These are phyloP conservation scores for Oligia strigilis DNA, from an alignment of 2,888 invertebrate species.

Conservation along the genomic window DNA sequence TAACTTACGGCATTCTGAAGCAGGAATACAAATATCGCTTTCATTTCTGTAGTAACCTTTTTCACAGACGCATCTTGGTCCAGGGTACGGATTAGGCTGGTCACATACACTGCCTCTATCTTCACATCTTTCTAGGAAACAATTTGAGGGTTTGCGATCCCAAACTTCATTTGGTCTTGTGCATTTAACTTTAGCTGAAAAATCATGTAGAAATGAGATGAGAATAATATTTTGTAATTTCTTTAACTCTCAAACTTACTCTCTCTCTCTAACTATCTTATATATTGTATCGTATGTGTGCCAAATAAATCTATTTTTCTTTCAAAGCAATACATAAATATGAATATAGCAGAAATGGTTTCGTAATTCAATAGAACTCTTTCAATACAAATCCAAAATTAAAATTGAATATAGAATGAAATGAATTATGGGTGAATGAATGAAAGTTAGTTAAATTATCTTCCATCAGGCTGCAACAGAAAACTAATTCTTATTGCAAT, in stretches of 20 bases:
- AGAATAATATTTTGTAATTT: no score
- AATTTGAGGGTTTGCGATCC: slow-evolving; percentile 66
- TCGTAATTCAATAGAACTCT: neutral
- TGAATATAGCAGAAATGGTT: neutral
- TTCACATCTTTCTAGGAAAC: slow-evolving; percentile 70
- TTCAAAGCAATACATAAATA: no score
- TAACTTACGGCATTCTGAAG: slow-evolving; percentile 69
- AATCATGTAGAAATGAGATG: slow-evolving; percentile 26
- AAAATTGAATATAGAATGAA: neutral
- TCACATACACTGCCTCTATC: slow-evolving; percentile 60
- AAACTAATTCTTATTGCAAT: neutral
- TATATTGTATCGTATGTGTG: no score
- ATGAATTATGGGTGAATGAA: neutral
- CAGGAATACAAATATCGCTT: slow-evolving; percentile 65
- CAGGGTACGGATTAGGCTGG: slow-evolving; percentile 23
- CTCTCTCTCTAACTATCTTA: no score
- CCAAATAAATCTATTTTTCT: no score
- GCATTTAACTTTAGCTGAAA: slow-evolving; percentile 73
- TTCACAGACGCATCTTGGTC: slow-evolving; percentile 67
- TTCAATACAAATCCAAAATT: neutral
- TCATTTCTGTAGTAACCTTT: slow-evolving; percentile 64
- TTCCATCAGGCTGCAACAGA: neutral
- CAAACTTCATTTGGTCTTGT: slow-evolving; percentile 73
- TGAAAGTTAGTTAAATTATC: neutral
- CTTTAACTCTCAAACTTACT: no score